Evolutionary conservation across 92 coral and sea anemone species (phyloP).

Genomic region (Bergia puertoricense): DNA sequence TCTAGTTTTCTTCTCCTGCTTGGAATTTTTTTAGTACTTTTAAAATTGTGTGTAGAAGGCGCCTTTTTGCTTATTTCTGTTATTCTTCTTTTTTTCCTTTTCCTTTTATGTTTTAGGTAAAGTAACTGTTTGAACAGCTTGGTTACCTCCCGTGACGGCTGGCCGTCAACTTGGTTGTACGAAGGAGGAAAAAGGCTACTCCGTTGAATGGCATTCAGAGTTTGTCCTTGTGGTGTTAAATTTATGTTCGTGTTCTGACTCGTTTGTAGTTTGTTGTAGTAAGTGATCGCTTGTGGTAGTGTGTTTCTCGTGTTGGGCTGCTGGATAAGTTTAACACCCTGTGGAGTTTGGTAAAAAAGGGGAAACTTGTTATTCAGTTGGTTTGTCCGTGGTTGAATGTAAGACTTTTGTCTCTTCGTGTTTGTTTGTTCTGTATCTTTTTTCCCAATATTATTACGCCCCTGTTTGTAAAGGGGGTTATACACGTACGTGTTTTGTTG

Average conservation of each 20-base stretch:
- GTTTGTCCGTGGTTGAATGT: neutral
- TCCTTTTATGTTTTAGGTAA: constrained; percentile 26
- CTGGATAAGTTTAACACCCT: neutral
- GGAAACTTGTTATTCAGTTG: neutral
- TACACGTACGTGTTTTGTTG: constrained; percentile 3
- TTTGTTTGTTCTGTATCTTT: neutral
- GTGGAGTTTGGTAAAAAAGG: neutral
- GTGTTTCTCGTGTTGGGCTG: neutral
- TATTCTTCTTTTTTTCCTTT: constrained; percentile 22
- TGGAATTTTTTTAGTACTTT: neutral
- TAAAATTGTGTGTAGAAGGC: neutral
- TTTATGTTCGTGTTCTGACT: neutral
- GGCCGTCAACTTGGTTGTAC: neutral
- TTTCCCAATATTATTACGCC: neutral
- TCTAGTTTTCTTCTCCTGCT: neutral
- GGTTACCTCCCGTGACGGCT: neutral
- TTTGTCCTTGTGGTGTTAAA: neutral
- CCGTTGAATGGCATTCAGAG: neutral
- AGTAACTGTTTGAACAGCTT: constrained; percentile 21
- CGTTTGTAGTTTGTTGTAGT: neutral
- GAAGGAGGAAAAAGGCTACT: neutral
- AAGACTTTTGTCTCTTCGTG: neutral
- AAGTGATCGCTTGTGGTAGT: neutral
- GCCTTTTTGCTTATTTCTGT: neutral
- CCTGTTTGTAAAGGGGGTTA: neutral